Evolutionary conservation across 2,888 invertebrate genomes (phyloP).

Genomic region (Anodontia alba): DNA sequence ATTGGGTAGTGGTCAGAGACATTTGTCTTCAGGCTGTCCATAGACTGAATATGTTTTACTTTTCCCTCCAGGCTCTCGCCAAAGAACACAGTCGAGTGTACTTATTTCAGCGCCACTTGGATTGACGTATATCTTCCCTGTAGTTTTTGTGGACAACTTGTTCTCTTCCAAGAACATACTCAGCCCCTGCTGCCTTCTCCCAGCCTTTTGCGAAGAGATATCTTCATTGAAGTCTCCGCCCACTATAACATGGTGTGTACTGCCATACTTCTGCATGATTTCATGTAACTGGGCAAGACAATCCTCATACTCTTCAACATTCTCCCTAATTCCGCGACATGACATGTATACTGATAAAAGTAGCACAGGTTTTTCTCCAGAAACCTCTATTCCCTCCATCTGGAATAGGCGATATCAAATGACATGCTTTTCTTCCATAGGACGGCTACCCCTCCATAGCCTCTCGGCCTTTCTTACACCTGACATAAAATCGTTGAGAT

Average conservation of each 20-base stretch:
- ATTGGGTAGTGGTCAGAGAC: too few species aligned
- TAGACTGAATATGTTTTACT: background rate
- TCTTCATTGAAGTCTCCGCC: background rate
- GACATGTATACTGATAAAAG: background rate
- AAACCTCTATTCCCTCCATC: background rate
- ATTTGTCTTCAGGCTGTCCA: too few species aligned
- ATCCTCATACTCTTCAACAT: background rate
- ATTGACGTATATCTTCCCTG: background rate
- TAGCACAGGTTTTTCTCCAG: background rate
- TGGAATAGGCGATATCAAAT: background rate
- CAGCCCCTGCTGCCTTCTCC: background rate
- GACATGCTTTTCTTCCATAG: background rate
- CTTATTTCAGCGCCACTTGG: background rate
- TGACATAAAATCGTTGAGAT: background rate
- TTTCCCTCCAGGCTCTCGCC: background rate
- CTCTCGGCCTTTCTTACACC: background rate
- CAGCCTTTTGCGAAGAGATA: background rate
- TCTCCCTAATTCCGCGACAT: background rate
- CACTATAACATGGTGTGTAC: background rate
- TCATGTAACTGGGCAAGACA: too few species aligned
- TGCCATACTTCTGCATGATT: background rate
- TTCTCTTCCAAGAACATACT: background rate
- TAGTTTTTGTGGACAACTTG: background rate
- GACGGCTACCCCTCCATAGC: background rate
- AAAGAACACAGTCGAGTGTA: conserved; percentile 4